Evolutionary conservation across 2,888 invertebrate species (phyloP), one percentile per base, ranked within the genome.

Genomic region (Myopa testacea): DNA sequence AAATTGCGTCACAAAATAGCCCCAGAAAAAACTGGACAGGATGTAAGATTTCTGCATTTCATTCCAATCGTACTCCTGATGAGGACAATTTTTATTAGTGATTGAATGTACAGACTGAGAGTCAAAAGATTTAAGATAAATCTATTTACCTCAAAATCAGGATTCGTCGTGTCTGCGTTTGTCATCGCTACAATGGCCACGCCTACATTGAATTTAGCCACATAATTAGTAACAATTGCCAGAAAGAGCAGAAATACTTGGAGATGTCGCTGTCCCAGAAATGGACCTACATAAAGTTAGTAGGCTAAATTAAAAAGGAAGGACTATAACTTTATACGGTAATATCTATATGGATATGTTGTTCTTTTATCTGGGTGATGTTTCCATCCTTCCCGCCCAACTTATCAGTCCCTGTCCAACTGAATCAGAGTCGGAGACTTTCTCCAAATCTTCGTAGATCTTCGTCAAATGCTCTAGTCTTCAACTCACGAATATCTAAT

Each of bases 21-120:
- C 95, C 94, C 94, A 94, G 86, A 94, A 95, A 88, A 95, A 95
- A 0, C 95, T 93, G 1, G 94, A 94, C 4, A 94, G 88, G 38
- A 95, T 91, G 76, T 92, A 88, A 0, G 91, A 90, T 75, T 91
- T 91, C 50, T 92, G 90, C 77, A 89, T 86, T 81, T 91, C 88
- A 76, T 89, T 91, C 93, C 90, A 82, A 86, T 90, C 82, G 78
- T 84, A 88, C 78, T 86, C 87, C 88, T 89, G 45, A 10, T 82
- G 81, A 40, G 5, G 74, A 77, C 73, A 79, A 73, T 67, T 37
- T 19, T 10, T 8, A 67, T 45, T 45, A 45, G 45, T 45, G 3
- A 45, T 45, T 45, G 45, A 6, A 45, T 26, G 26, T 26, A 26
- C 26, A 26, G 26, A 26, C 1, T 1, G 26, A 26, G 26, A 26